Evolutionary conservation across 2,888 invertebrate species (phyloP).

Genomic region (Heliconius cydno): DNA sequence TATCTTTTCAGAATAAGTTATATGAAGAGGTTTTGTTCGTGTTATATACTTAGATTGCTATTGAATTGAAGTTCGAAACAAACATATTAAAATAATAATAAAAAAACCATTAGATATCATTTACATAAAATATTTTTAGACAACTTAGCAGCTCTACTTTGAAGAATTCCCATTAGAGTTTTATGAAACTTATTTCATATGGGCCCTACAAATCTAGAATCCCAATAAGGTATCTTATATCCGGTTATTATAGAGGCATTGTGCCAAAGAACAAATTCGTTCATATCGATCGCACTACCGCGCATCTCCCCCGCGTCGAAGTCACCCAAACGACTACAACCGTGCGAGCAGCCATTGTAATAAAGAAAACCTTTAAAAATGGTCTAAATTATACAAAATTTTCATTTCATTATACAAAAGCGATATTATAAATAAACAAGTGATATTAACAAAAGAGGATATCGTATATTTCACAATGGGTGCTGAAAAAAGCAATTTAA

Average conservation of each 20-base stretch:
- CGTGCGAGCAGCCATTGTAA: conserved; percentile 67
- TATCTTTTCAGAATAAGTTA: neutral
- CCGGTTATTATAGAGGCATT: conserved; percentile 37
- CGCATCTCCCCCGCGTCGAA: conserved; percentile 68
- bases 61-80: neutral
- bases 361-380: conserved; percentile 62
- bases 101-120: neutral
- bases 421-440: conserved; percentile 41
- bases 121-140: neutral
- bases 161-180: neutral
- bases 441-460: conserved; percentile 24
- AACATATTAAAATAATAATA: neutral
- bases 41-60: neutral
- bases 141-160: neutral
- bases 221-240: conserved; percentile 37
- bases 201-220: conserved; percentile 27
- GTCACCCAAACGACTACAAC: conserved; percentile 55
- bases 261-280: conserved; percentile 49
- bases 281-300: conserved; percentile 70
- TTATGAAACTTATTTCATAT: conserved; percentile 6
- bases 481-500: conserved; percentile 48
- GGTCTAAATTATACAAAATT: conserved; percentile 43
- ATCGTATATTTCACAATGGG: conserved; percentile 45
- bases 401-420: conserved; percentile 21
- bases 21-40: neutral